Conservation (phyloP, 2,888 invertebrate species). For the Anorthoa munda region DNA sequence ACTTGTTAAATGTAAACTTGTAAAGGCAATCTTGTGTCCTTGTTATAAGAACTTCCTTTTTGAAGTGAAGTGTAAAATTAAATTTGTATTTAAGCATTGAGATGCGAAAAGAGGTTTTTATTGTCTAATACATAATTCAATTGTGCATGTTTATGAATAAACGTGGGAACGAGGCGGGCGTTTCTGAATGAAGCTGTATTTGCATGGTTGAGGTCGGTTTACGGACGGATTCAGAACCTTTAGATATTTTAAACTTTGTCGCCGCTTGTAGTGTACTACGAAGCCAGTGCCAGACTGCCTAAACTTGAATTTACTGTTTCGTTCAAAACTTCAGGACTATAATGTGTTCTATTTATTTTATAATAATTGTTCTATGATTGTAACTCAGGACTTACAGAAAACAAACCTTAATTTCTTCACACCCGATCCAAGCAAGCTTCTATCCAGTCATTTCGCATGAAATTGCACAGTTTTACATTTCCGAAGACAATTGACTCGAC, state of each 20-base stretch:
- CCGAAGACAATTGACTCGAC: slow-evolving; percentile 60
- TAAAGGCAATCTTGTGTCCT: slow-evolving; percentile 49
- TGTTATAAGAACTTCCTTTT: slow-evolving; percentile 28
- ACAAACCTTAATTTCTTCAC: neutral
- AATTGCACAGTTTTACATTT: slow-evolving; percentile 58
- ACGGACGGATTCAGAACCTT: slow-evolving; percentile 30
- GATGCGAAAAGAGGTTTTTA: slow-evolving; percentile 54
- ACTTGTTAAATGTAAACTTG: slow-evolving; percentile 22
- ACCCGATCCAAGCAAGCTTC: neutral
- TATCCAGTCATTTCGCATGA: slow-evolving; percentile 45
- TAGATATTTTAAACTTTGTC: slow-evolving; percentile 17
- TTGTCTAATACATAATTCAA: slow-evolving; percentile 62
- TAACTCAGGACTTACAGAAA: neutral
- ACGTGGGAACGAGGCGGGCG: slow-evolving; percentile 54
- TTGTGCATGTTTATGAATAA: slow-evolving; percentile 51
- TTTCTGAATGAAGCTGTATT: slow-evolving; percentile 58
- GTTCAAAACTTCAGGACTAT: slow-evolving; percentile 1
- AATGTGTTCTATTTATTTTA: neutral
- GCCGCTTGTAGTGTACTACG: neutral
- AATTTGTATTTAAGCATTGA: slow-evolving; percentile 28
- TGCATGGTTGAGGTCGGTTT: slow-evolving; percentile 34
- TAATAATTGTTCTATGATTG: neutral
- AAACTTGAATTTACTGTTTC: neutral
- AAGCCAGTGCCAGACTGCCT: neutral
- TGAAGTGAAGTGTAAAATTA: slow-evolving; percentile 32